Conservation (phyloP, 2,113 vertebrate genomes). For the Urocolius indicus region DNA sequence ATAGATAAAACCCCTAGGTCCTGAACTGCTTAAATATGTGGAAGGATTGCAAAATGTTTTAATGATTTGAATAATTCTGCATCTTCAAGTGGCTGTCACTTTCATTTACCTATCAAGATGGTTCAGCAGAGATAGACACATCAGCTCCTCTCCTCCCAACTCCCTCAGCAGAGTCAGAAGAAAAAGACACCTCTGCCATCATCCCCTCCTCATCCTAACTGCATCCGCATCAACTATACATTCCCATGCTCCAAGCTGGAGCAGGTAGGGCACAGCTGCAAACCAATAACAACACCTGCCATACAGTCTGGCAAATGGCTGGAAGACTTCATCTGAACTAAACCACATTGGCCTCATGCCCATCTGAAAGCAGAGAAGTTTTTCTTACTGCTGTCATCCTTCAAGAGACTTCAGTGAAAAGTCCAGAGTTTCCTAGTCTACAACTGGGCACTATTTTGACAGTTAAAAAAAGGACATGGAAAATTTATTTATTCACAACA, state of each 20-base stretch:
- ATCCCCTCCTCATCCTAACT: accelerated
- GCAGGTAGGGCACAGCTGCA: too few relatives aligned
- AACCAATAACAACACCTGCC: accelerated
- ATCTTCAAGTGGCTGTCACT: too few relatives aligned
- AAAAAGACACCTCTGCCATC: background rate
- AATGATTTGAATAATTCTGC: background rate
- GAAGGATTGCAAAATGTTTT: background rate
- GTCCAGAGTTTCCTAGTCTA: background rate
- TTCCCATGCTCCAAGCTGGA: accelerated
- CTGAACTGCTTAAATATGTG: background rate
- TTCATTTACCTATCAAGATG: too few relatives aligned
- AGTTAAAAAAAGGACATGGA: background rate
- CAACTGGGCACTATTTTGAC: background rate
- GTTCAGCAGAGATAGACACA: accelerated
- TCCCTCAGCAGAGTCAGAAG: background rate
- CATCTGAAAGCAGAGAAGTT: accelerated
- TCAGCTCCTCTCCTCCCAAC: background rate
- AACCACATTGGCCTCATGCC: accelerated
- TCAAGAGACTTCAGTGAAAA: background rate
- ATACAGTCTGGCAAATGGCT: background rate
- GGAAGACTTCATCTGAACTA: background rate
- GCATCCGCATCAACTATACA: accelerated
- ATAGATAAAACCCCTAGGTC: accelerated
- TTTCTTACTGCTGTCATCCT: background rate
- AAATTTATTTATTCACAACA: background rate